These are phyloP conservation scores for Synanthedon myopaeformis DNA, from an alignment of 2,888 invertebrate genomes.

Conservation along the genomic window DNA sequence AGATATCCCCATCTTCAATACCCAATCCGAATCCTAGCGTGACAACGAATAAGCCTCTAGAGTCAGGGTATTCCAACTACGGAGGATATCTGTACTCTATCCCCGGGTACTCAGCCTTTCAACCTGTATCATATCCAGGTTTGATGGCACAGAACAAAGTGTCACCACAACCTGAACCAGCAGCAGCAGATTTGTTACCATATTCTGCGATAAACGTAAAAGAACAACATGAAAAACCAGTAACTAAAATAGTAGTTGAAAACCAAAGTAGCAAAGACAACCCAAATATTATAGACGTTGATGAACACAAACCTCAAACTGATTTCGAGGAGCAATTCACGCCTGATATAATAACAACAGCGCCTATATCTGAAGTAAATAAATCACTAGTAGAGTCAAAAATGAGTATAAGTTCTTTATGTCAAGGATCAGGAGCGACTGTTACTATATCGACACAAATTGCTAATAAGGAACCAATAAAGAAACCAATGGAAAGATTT, in stretches of 20 bases:
- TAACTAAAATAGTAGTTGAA: conserved; percentile 1
- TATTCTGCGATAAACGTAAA: conserved; percentile 15
- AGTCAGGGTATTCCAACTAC: conserved; percentile 43
- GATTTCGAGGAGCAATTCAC: conserved; percentile 56
- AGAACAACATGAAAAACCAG: conserved; percentile 14
- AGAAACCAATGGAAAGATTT: conserved; percentile 46
- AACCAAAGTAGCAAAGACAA: conserved; percentile 3
- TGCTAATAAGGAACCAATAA: conserved; percentile 32
- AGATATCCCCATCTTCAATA: conserved; percentile 62
- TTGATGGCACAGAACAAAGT: conserved; percentile 25
- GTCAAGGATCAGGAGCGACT: conserved; percentile 43
- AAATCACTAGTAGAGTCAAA: conserved; percentile 29
- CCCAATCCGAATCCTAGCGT: conserved; percentile 60
- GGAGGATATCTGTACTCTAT: conserved; percentile 52
- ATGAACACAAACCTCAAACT: conserved; percentile 24
- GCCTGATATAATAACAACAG: conserved; percentile 38
- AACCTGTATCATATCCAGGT: conserved; percentile 43
- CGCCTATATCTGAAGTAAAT: conserved; percentile 19
- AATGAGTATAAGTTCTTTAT: conserved; percentile 40
- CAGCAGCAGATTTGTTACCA: conserved; percentile 24
- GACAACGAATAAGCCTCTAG: conserved; percentile 40
- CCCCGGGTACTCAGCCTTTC: conserved; percentile 62
- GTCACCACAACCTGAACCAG: conserved; percentile 11
- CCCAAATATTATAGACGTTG: conserved; percentile 3
- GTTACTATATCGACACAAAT: conserved; percentile 27